Percentiles rank a stretch among this genome's conserved stretches.
Conservation (phyloP, 2,888 invertebrate species). For the Buathra laborator region DNA sequence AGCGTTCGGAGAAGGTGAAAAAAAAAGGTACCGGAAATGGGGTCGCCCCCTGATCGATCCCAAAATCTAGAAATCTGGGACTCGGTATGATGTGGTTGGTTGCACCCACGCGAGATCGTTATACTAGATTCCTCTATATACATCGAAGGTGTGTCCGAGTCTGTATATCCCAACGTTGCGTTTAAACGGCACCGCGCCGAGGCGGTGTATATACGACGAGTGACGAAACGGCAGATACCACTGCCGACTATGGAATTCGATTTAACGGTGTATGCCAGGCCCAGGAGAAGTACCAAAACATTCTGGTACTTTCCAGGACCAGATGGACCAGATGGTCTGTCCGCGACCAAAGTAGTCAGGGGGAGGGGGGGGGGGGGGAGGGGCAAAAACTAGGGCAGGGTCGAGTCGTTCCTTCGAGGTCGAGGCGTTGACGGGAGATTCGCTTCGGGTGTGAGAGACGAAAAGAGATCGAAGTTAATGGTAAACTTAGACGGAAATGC, state of each 20-base stretch:
- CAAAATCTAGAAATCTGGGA: constrained; percentile 47
- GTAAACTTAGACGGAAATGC: not conserved
- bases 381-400: constrained; percentile 38
- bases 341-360: not conserved
- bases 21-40: constrained; percentile 21
- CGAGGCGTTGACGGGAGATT: constrained; percentile 6
- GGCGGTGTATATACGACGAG: not conserved
- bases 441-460: not conserved
- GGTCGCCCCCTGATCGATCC: constrained; percentile 22
- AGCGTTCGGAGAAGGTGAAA: not conserved
- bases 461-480: constrained; percentile 7
- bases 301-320: constrained; percentile 25
- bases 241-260: constrained; percentile 50
- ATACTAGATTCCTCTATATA: not conserved
- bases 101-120: constrained; percentile 13
- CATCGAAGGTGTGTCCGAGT: not conserved
- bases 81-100: constrained; percentile 22
- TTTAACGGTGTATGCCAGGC: constrained; percentile 52
- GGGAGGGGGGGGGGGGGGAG: not conserved
- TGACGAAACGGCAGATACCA: constrained; percentile 46
- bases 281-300: constrained; percentile 33
- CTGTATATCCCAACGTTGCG: not conserved
- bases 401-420: constrained; percentile 47
- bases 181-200: constrained; percentile 3
- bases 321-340: constrained; percentile 34